phyloP scores from a whole-genome alignment of 37 sponge, comb jelly and placozoan species.

The Axinella damicornis region DNA sequence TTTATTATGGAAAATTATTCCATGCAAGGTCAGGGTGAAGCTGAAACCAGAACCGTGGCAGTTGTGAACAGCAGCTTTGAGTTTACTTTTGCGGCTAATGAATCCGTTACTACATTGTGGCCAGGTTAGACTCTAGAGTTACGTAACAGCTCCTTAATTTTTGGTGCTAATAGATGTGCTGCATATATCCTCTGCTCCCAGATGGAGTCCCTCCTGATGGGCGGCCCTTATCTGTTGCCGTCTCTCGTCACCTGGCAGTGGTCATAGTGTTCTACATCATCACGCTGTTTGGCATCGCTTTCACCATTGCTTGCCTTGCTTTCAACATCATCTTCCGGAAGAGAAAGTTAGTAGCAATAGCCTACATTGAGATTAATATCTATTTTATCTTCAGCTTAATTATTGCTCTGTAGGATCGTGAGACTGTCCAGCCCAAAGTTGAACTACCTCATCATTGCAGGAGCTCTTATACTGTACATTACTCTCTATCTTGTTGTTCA shows the following conservation, averaged over 20 bases:
- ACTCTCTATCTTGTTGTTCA: not conserved
- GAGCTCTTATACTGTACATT: not conserved
- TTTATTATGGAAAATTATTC: too few relatives aligned
- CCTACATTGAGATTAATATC: too few relatives aligned
- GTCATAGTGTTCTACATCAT: not conserved
- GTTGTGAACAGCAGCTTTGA: too few relatives aligned
- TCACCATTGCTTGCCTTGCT: not conserved
- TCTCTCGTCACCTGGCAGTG: not conserved
- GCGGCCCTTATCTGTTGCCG: not conserved
- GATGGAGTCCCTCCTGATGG: conserved; percentile 31
- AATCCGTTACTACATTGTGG: too few relatives aligned
- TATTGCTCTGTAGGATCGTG: not conserved
- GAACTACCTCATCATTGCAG: not conserved
- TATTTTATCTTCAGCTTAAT: too few relatives aligned
- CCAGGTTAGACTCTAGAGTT: too few relatives aligned
- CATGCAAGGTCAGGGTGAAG: too few relatives aligned
- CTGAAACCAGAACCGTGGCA: too few relatives aligned
- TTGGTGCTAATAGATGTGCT: too few relatives aligned
- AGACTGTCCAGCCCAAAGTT: conserved; percentile 1
- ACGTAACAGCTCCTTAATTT: too few relatives aligned
- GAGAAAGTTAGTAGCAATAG: not conserved
- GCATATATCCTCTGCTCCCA: not conserved
- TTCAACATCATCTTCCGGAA: conserved; percentile 12
- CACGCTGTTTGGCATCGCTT: not conserved
- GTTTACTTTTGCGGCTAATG: too few relatives aligned